Evolutionary conservation across 1,140 invertebrate genomes (phyloP), one percentile per base, ranked within the genome.

Genomic region (Bombyx mandarina): DNA sequence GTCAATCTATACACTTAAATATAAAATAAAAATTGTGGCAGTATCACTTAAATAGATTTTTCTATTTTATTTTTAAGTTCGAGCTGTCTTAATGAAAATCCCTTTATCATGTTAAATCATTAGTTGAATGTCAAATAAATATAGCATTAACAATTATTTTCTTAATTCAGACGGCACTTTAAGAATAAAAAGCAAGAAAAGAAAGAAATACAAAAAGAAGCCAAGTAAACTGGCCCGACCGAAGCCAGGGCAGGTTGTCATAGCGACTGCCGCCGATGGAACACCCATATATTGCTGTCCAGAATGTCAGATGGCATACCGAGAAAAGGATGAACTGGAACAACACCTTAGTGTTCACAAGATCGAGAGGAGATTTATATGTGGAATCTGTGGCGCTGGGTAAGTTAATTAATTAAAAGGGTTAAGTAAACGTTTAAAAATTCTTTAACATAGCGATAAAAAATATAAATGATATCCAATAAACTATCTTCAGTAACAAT

Each of bases 191-290:
- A 88, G 85, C 12, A 94, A 93, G 64, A 92, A 93, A 64, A 94
- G 94, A 83, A 93, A 94, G 82, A 93, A 93, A 62, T 93, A 93
- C 76, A 94, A 94, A 88, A 94, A 94, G 77, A 94, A 94, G 74
- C 91, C 92, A n/a, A 90, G 92, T 0, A 93, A 93, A 67, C 92
- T 92, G 0, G 92, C 92, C 63, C 90, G 91, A 63, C 92, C 92
- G 4, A 92, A 92, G 77, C 92, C 92, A 2, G 93, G 92, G 0
- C 91, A 93, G 75, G 92, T 94, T 1, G 90, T 91, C 63, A 93
- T 94, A 46, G 91, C 93, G 0, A 92, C 91, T 1, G 92, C 92
- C 0, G 68, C 93, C 0, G 93, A 95, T 76, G 93, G 93, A 8
- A 91, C 92, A 1, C 91, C 91, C 0, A 71, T 94, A 0, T 95